Evolutionary conservation across 2,113 vertebrate genomes (phyloP).

Genomic region (Oryzias celebensis): DNA sequence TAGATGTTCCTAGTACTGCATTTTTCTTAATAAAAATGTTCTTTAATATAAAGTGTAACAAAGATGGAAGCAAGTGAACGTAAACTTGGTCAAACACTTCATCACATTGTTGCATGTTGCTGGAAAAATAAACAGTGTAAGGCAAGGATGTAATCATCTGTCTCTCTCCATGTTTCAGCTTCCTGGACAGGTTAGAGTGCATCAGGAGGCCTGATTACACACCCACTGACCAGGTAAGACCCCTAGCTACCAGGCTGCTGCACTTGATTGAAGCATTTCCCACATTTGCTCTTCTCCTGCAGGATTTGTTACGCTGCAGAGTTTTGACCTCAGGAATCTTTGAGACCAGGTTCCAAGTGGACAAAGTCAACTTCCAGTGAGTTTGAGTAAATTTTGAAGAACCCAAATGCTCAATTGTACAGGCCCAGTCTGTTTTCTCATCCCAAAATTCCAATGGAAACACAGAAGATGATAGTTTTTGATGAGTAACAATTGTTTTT

Average conservation of each 20-base stretch:
- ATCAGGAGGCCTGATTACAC: constrained; percentile 92
- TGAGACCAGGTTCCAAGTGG: constrained; percentile 71
- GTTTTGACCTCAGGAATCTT: constrained; percentile 70
- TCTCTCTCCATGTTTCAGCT: constrained; percentile 71
- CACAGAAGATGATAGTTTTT: too few species aligned
- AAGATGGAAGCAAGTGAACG: too few species aligned
- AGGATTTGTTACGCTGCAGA: constrained; percentile 69
- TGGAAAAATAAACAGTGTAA: too few species aligned
- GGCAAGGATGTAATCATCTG: too few species aligned
- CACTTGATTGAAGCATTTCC: not conserved
- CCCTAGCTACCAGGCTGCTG: not conserved
- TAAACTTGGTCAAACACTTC: too few species aligned
- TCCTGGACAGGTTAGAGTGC: constrained; percentile 90
- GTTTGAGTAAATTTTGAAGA: constrained; percentile 35
- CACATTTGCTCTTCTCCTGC: constrained; percentile 8
- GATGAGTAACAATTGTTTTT: not conserved
- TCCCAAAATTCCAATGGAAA: too few species aligned
- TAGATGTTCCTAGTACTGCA: too few species aligned
- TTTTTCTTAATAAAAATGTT: too few species aligned
- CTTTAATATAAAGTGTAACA: too few species aligned
- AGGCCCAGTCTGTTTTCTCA: too few species aligned
- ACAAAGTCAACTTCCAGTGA: constrained; percentile 74
- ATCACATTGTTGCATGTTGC: too few species aligned
- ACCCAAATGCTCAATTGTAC: too few species aligned
- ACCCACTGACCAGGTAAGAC: constrained; percentile 92